phyloP scores from a whole-genome alignment of 2,888 invertebrate genomes.

The Cephalotes varians region DNA sequence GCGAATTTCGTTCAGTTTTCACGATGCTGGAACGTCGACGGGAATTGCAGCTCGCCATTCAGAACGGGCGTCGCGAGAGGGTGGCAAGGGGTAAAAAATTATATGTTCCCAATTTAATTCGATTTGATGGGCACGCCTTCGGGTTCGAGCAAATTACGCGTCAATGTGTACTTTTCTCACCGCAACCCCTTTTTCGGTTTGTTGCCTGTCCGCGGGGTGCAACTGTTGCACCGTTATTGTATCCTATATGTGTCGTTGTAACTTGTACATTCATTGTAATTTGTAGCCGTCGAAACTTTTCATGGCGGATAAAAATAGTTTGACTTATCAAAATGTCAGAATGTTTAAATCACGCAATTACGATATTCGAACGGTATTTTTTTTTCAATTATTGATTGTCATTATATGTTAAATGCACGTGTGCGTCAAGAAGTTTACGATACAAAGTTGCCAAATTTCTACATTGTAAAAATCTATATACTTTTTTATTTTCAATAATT shows the following conservation, averaged over 20 bases:
- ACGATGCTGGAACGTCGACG: conserved; percentile 11
- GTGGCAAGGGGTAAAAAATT: conserved; percentile 77
- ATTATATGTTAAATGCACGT: not conserved
- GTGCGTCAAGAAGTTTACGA: no score
- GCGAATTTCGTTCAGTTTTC: conserved; percentile 29
- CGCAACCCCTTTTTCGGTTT: conserved; percentile 63
- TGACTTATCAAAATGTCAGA: conserved; percentile 38
- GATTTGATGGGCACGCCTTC: conserved; percentile 75
- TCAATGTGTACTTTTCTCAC: conserved; percentile 73
- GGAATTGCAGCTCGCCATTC: conserved; percentile 73
- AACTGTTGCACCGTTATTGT: conserved; percentile 69
- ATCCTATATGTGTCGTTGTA: not conserved
- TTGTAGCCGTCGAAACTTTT: not conserved
- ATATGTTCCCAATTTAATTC: conserved; percentile 83
- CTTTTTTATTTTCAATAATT: not conserved
- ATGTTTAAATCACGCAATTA: not conserved
- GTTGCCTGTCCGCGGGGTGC: conserved; percentile 62
- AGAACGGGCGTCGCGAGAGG: conserved; percentile 58
- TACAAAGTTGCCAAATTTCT: not conserved
- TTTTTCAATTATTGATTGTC: not conserved
- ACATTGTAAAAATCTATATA: not conserved
- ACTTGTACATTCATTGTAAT: conserved; percentile 4
- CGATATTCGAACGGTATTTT: not conserved
- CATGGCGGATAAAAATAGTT: conserved; percentile 17
- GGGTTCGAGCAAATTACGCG: conserved; percentile 78